Percentiles rank a stretch among this genome's conserved stretches.
phyloP scores from a whole-genome alignment of 1,140 invertebrate genomes.

The Argopecten irradians region DNA sequence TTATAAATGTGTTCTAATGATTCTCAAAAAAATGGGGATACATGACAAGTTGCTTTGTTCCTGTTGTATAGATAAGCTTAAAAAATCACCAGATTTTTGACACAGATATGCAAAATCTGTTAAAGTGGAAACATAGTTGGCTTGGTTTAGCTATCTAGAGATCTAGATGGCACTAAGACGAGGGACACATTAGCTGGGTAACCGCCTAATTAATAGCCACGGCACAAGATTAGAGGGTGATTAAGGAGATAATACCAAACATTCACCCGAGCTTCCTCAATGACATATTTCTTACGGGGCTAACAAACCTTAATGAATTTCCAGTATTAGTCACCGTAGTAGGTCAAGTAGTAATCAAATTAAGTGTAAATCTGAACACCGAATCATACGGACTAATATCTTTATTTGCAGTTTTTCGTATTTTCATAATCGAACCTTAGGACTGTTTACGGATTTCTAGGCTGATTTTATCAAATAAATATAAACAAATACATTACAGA shows the following conservation, averaged over 20 bases:
- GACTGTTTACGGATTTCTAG: too few relatives aligned
- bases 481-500: too few relatives aligned
- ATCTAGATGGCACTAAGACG: not conserved
- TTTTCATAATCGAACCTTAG: too few relatives aligned
- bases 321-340: not conserved
- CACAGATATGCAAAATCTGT: not conserved
- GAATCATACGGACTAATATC: too few relatives aligned
- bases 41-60: not conserved
- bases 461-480: too few relatives aligned
- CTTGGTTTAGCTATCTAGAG: not conserved
- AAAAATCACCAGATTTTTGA: not conserved
- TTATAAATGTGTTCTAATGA: slow-evolving; percentile 1
- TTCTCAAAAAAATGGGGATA: not conserved
- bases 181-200: not conserved
- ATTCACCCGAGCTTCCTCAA: not conserved
- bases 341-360: not conserved
- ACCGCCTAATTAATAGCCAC: not conserved
- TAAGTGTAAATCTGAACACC: too few relatives aligned
- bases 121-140: not conserved
- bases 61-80: not conserved
- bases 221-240: not conserved
- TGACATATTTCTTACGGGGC: not conserved
- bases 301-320: not conserved
- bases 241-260: not conserved
- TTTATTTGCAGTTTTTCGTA: too few relatives aligned